Base-by-base conservation (phyloP, 2,797 vertebrate species). In the Aeoliscus strigatus region DNA sequence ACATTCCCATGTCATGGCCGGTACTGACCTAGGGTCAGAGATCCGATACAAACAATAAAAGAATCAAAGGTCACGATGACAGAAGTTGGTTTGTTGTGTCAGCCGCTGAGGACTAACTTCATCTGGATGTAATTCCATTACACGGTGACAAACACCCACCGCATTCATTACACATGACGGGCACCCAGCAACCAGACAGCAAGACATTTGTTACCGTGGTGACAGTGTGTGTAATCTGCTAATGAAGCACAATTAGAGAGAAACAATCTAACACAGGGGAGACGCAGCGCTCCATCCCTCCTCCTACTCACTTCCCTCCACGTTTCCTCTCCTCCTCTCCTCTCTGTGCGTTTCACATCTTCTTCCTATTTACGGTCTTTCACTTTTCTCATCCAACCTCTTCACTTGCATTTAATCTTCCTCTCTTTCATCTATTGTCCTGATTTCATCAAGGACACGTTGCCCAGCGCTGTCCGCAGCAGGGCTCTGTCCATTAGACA, bases 151-250 rank as follows among this genome's bases (percentile, higher is more conserved):
- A 84, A 86, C 83, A 84, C 81, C 79, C 68, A 66, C 74, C 80
- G 78, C 79, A 84, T 85, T 83, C 79, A 87, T 86, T 86, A 86
- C 81, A 83, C 80, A 76, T 79, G 80, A 83, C 46, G 75, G 76
- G 68, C 53, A 60, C 68, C 53, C 70, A 14, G 75, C 60, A 73
- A 77, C 75, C 71, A 67, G 80, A 87, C 71, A 66, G 81, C 73
- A 75, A 77, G 75, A 82, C 67, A 77, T 79, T 79, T 81, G 57
- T 84, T 84, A 86, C 82, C 67, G 54, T 65, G 66, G 80, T 84
- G 84, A 78, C 80, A 88, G 80, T 72, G 73, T 82, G 87, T 76
- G 82, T 85, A 87, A 89, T 87, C 84, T 79, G 56, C 80, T 85
- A 82, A 86, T 85, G 80, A 89, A 82, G 43, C 60, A 66, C 82